Percentiles rank a stretch among this genome's conserved stretches.
phyloP scores from a whole-genome alignment of 2,888 invertebrate species.

The Leptopilina drosophilae region DNA sequence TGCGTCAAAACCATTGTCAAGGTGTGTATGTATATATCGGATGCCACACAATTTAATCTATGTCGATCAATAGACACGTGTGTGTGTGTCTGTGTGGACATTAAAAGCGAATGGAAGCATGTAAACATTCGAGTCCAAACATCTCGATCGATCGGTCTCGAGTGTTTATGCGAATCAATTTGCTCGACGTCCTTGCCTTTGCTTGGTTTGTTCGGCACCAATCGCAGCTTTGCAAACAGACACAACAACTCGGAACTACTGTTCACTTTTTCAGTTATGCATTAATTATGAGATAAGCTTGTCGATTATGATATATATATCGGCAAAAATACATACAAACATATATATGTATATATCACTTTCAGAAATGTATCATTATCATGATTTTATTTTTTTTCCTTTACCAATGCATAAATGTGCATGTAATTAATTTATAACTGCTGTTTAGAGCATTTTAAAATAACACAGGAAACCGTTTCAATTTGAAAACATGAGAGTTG shows the following conservation, averaged over 20 bases:
- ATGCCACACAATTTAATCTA: constrained; percentile 26
- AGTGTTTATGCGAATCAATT: constrained; percentile 38
- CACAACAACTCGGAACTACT: neutral
- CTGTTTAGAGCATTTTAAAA: no score
- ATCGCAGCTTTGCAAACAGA: constrained; percentile 46
- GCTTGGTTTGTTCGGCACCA: constrained; percentile 23
- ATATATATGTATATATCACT: no score
- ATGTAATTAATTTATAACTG: no score
- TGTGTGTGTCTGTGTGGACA: neutral
- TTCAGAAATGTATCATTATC: no score
- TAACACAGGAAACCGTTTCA: no score
- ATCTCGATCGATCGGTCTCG: constrained; percentile 22
- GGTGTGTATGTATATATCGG: neutral
- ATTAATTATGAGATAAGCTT: neutral
- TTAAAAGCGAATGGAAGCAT: constrained; percentile 35
- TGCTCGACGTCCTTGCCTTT: constrained; percentile 29
- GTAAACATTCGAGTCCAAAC: constrained; percentile 30
- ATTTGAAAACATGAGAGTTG: neutral
- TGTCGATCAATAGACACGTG: constrained; percentile 32
- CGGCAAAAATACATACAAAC: no score
- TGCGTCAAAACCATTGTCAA: constrained; percentile 22
- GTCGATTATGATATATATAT: neutral
- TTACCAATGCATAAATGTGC: no score
- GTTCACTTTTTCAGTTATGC: constrained; percentile 31
- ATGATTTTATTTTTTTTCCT: no score